Base-by-base conservation (phyloP, 2,797 vertebrate species). In the Siniperca obscura region DNA sequence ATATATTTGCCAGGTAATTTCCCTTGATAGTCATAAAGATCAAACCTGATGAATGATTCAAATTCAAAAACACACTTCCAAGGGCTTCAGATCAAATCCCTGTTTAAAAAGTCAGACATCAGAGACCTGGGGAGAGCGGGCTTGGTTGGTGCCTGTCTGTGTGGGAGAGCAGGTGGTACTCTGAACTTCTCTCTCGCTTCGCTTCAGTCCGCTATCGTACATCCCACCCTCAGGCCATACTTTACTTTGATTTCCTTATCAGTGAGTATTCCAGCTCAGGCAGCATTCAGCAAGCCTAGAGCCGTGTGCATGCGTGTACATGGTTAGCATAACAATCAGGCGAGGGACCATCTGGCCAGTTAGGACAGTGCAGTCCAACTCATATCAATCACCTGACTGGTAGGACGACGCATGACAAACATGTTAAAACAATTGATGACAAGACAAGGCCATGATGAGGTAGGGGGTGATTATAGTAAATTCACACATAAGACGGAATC, bases 241-340 rank as follows among this genome's bases (percentile, higher is more conserved):
- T 92, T 88, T 71, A 77, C 82, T 92, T 86, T 91, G 89, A 90
- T 88, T 89, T 87, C 76, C 74, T 87, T 84, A 87, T 88, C 82
- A 74, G 81, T 14, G 61, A 81, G 62, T 42, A 60, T 72, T 90
- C 72, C 82, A 86, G 82, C 80, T 84, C 78, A 76, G 76, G 61
- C 84, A 79, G 78, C 50, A 42, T 71, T 81, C 13, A 7, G 34
- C 21, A 22, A 56, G 84, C 81, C 74, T 40, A 21, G 74, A 82
- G 83, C 71, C 78, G 79, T 70, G 73, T 68, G 82, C 5, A 27
- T 67, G 27, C 8, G 22, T 67, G 57, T 66, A 73, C 84, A 46
- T 59, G 81, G 62, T 66, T 34, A 70, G 76, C 69, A 82, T 90
- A 56, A 76, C 38, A 85, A 90, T 83, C 69, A 83, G 74, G 25